Evolutionary conservation across 2,888 invertebrate species (phyloP).

Genomic region (Loripinus fragilis): DNA sequence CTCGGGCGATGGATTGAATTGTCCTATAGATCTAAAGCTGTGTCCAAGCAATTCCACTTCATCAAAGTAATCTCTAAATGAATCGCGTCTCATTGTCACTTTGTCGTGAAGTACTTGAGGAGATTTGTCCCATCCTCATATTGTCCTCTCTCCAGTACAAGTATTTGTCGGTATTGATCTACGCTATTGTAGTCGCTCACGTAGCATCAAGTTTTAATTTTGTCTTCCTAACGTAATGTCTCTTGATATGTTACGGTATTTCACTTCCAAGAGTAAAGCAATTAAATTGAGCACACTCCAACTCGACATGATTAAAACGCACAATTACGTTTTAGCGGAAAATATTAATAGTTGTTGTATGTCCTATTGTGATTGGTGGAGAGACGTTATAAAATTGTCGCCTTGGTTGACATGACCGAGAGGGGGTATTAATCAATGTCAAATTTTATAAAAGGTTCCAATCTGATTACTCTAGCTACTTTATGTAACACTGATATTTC

Average conservation of each 20-base stretch:
- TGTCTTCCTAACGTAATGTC: constrained; percentile 35
- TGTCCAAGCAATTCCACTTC: constrained; percentile 13
- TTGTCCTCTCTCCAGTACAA: constrained; percentile 9
- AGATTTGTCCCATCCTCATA: constrained; percentile 18
- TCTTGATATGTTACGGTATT: constrained; percentile 57
- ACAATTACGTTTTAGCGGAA: constrained; percentile 18
- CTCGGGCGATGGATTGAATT: no score
- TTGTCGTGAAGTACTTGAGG: constrained; percentile 14
- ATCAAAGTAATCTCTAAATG: constrained; percentile 20
- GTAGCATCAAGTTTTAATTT: constrained; percentile 53
- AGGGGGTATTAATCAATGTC: constrained; percentile 6
- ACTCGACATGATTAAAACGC: constrained; percentile 12
- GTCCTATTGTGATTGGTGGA: constrained; percentile 13
- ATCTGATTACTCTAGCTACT: constrained; percentile 13
- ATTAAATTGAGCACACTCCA: constrained; percentile 53
- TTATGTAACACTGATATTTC: constrained; percentile 3
- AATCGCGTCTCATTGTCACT: constrained; percentile 21
- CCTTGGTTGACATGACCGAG: constrained; percentile 15
- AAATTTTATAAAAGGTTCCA: constrained; percentile 17
- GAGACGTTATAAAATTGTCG: constrained; percentile 13
- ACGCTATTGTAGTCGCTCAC: constrained; percentile 4
- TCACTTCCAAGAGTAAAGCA: constrained; percentile 50
- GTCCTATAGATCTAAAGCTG: no score
- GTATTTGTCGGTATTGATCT: constrained; percentile 13
- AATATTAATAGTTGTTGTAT: constrained; percentile 18